Percentiles rank a stretch among this genome's conserved stretches.
Conservation (phyloP, 2,888 invertebrate species). For the Eledona agricola region DNA sequence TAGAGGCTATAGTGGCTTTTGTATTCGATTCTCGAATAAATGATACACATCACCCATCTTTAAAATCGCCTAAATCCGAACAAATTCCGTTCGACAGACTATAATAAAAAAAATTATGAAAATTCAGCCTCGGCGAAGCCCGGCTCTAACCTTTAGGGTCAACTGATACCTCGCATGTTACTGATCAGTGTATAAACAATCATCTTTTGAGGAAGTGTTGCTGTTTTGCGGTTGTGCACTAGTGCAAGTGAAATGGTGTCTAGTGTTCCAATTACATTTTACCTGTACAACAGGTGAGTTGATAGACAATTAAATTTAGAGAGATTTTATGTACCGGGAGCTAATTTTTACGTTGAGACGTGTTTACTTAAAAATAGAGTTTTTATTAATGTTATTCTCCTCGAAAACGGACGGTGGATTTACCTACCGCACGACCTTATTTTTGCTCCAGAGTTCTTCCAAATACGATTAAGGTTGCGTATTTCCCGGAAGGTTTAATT, state of each 20-base stretch:
- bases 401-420: too few species aligned
- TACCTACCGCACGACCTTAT: too few species aligned
- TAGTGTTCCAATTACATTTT: slow-evolving; percentile 2
- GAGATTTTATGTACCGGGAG: too few species aligned
- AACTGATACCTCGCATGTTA: slow-evolving; percentile 40
- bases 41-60: neutral
- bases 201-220: slow-evolving; percentile 28
- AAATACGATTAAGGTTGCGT: too few species aligned
- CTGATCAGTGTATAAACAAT: slow-evolving; percentile 32
- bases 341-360: too few species aligned
- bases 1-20: neutral
- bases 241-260: slow-evolving; percentile 14
- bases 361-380: too few species aligned
- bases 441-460: too few species aligned
- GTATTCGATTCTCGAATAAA: neutral
- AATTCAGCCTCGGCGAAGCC: slow-evolving; percentile 29
- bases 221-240: slow-evolving; percentile 11
- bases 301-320: too few species aligned
- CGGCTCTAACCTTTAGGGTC: slow-evolving; percentile 37
- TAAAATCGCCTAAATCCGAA: slow-evolving; percentile 3
- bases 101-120: slow-evolving; percentile 30
- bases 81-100: slow-evolving; percentile 22
- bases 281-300: too few species aligned
- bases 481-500: too few species aligned
- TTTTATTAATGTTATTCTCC: too few species aligned